Conservation (phyloP, 2,888 invertebrate genomes). For the Seira musarum region DNA sequence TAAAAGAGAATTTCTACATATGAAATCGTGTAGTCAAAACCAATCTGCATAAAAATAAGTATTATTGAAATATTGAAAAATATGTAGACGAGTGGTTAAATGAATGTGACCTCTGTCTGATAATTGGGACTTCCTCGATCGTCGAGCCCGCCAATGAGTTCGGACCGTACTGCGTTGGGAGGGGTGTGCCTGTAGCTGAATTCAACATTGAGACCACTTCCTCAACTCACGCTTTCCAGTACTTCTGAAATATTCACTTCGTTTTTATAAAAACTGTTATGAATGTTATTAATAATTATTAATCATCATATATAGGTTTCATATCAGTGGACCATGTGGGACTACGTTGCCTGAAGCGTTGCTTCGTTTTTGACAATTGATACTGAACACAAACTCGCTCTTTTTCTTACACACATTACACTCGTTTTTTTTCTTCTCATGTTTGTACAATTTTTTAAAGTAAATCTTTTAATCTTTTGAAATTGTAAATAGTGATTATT, state of each 20-base stretch:
- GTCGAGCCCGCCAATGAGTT: conserved; percentile 76
- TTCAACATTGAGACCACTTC: conserved; percentile 74
- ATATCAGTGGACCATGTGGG: conserved; percentile 73
- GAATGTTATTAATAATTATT: background rate
- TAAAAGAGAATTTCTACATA: no score
- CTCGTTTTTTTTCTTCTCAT: no score
- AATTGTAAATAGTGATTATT: no score
- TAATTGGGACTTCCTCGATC: conserved; percentile 75
- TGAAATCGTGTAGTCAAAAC: background rate
- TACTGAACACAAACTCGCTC: no score
- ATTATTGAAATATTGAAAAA: background rate
- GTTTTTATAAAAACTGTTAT: background rate
- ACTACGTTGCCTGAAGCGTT: conserved; percentile 70
- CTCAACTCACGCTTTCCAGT: conserved; percentile 72
- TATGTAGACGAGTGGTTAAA: conserved; percentile 70
- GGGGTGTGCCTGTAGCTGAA: conserved; percentile 75
- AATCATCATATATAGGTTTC: conserved; percentile 71
- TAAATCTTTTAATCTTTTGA: no score
- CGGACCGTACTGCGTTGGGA: conserved; percentile 73
- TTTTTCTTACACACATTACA: no score
- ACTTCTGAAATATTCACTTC: conserved; percentile 51
- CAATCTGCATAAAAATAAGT: background rate
- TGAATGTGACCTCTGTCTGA: conserved; percentile 74
- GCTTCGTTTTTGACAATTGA: background rate
- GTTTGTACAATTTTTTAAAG: no score